Evolutionary conservation across 2,797 vertebrate genomes (phyloP).

Genomic region (Phoeniculus purpureus): DNA sequence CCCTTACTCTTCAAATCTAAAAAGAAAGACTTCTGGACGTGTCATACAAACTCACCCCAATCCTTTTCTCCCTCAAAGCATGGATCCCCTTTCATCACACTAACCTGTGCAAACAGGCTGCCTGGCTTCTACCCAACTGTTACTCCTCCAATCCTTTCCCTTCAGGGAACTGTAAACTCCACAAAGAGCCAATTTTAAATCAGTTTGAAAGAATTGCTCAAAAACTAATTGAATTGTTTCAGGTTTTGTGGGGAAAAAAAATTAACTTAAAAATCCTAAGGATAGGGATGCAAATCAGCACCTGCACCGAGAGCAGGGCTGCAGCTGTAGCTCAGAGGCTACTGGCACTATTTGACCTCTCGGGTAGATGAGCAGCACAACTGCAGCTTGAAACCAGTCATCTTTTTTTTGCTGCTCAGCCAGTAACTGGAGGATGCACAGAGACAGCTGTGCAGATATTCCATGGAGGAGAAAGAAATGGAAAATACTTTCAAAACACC

Average conservation of each 20-base stretch:
- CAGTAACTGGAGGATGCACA: background rate
- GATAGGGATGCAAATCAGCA: background rate
- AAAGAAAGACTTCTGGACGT: background rate
- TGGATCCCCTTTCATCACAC: fast-evolving
- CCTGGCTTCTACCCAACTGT: background rate
- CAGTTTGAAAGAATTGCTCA: background rate
- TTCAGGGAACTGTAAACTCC: background rate
- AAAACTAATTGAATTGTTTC: background rate
- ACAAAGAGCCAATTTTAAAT: background rate
- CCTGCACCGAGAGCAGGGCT: background rate
- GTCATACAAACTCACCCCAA: background rate
- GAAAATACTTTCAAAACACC: background rate
- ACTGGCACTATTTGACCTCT: background rate
- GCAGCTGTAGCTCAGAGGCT: background rate
- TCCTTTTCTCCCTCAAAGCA: background rate
- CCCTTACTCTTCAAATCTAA: background rate
- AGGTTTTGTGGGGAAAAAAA: background rate
- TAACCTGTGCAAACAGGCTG: background rate
- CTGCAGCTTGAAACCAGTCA: background rate
- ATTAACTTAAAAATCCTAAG: background rate
- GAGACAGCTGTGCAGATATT: background rate
- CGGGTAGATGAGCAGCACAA: background rate
- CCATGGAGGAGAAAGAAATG: fast-evolving
- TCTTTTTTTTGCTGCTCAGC: background rate
- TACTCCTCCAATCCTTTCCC: background rate